Base-by-base conservation (phyloP, 2,888 invertebrate genomes). In the Pilophorus perplexus region DNA sequence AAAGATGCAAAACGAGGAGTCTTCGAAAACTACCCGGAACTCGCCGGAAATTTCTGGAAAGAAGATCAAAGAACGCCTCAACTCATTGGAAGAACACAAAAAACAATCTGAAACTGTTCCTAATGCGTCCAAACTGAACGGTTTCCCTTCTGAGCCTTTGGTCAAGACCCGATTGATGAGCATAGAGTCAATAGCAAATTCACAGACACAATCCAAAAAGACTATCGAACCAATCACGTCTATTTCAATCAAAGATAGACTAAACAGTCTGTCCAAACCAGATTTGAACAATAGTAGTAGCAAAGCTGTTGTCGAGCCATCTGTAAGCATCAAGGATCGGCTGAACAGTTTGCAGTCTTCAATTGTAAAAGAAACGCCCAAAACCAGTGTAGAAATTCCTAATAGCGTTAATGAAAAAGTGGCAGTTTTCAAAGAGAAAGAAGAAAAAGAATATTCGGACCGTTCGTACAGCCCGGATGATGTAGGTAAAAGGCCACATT, bases 381-480 rank as follows among this genome's bases (percentile, higher is more conserved):
- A 65, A 55, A 70, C 71, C 40, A 68, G 68, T 42, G 68, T 70
- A 2, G 71, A 72, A 12, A 70, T 71, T 27, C 44, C 57, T 37
- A 71, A 70, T 64, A 62, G 60, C 18, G 71, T 72, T 28, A 66
- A 70, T 22, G 68, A 71, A 48, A 72, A 72, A 64, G 66, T 71
- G 12, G 33, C 27, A 16, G 18, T 59, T 44, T 66, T 68, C 33
- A 65, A 67, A 44, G 67, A 46, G 20, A 38, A 38, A 68, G 18
- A 46, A 20, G 69, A 68, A 38, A 69, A 68, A 33, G 62, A 67
- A n/a, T 67, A 72, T 79, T n/a, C n/a, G n/a, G 68, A 77, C 77
- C 68, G 82, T 77, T 73, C 80, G 78, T 73, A 81, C 78, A 77
- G 82, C 75, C 77, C 83, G 75, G 80, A 84, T 80, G 77, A 84